Percentiles rank a stretch among this genome's conserved stretches.
Conservation (phyloP, 2,113 vertebrate genomes). For the Rhabdornis inornatus region DNA sequence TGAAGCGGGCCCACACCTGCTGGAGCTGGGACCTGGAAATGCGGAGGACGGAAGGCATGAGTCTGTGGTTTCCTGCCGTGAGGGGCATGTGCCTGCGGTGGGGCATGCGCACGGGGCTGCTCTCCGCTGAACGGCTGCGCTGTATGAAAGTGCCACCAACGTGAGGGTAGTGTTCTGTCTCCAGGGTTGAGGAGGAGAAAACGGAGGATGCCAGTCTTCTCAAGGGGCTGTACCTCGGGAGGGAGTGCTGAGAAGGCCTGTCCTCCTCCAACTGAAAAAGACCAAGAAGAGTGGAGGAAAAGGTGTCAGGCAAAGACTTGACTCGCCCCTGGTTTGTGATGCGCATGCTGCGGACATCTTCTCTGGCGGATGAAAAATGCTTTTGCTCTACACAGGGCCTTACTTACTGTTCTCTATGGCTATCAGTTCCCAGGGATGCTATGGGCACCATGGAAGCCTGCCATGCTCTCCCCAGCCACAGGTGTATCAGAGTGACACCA, state of each 20-base stretch:
- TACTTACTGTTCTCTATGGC: slow-evolving; percentile 9
- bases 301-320: slow-evolving; percentile 83
- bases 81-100: slow-evolving; percentile 79
- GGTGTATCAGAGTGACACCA: neutral
- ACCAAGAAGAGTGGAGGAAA: slow-evolving; percentile 95
- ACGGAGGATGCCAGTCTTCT: slow-evolving; percentile 98
- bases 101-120: slow-evolving; percentile 92
- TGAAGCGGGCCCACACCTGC: slow-evolving; percentile 95
- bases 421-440: neutral
- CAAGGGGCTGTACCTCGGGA: slow-evolving; percentile 94
- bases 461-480: slow-evolving; percentile 12
- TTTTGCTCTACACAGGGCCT: slow-evolving; percentile 12
- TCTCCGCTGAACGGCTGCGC: slow-evolving; percentile 97
- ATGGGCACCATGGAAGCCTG: neutral
- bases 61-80: slow-evolving; percentile 87
- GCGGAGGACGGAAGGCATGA: slow-evolving; percentile 92
- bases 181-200: slow-evolving; percentile 97
- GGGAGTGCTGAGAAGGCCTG: slow-evolving; percentile 84
- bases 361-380: slow-evolving; percentile 54
- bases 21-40: slow-evolving; percentile 92
- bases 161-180: slow-evolving; percentile 97
- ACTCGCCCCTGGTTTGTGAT: slow-evolving; percentile 76
- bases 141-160: slow-evolving; percentile 91
- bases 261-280: slow-evolving; percentile 97
- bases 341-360: slow-evolving; percentile 71